Base-by-base conservation (phyloP, 2,113 vertebrate species). In the Capricornis sumatraensis region DNA sequence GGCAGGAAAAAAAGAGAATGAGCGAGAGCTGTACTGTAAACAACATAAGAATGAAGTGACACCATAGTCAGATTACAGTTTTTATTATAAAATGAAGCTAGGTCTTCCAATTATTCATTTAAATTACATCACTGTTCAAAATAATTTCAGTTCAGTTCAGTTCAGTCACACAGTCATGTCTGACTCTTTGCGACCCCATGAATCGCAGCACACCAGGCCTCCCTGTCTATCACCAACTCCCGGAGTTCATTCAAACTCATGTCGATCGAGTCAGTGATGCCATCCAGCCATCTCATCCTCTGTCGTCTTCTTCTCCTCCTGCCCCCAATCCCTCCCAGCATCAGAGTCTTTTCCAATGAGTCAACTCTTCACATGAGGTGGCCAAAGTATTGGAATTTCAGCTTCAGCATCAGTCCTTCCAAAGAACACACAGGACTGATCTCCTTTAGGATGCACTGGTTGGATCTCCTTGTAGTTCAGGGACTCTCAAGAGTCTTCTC, bases 21-120 rank as follows among this genome's bases (percentile, higher is more conserved):
- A 53, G 3, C 1, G 2, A 33, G 36, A 52, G 16, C 30, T 86
- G 10, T 91, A 62, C 27, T 76, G 25, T 23, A 74, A 45, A 60
- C 52, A 89, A n/a, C 28, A 9, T 43, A 57, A 74, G 36, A 85
- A 89, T 71, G 58, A 87, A 81, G 40, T 53, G 55, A 90, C 40
- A 71, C 12, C 13, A 10, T 17, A 30, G 45, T 27, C 43, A 36
- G 95, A 52, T 55, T 74, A 85, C 14, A 27, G 10, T 30, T 19
- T 79, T 67, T 58, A 87, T 96, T 60, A 87, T 52, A 60, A 60
- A 87, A 17, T 28, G 7, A 83, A 91, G 27, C 17, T 23, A 74
- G 23, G 60, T 88, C n/a, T 87, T 96, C 60, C 28, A 23, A 57
- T 64, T 90, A 30, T 53, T 74, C 30, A 87, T 93, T 84, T 53